Evolutionary conservation across 2,113 vertebrate genomes (phyloP), one percentile per base, ranked within the genome.

Genomic region (Melanostigma gelatinosum): DNA sequence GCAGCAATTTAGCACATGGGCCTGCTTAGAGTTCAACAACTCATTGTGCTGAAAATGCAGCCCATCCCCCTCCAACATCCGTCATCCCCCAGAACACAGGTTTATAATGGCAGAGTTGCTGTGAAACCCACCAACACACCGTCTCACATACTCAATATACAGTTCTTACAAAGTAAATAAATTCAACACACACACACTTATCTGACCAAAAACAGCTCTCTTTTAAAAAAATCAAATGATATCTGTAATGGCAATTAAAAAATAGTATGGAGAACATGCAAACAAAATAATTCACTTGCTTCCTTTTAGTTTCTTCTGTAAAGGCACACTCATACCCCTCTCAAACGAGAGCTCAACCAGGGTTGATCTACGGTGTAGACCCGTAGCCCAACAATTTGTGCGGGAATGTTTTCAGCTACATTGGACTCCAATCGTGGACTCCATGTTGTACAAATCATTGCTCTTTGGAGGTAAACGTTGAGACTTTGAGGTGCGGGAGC

Each of bases 1-100:
- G 72, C 77, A 72, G 68, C 67, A 20, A 36, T 44, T 61, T 20
- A 64, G 36, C 60, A 61, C 42, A 69, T 32, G 44, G n/a, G 16
- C 55, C 66, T 61, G 44, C 24, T 15, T 50, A 38, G 13, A 60
- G 64, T 46, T 4, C 2, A 55, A 48, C 29, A 60, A 24, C 20
- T 75, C 15, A 64, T 20, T 34, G 1, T 67, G 27, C 8, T n/a
- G 4, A n/a, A 60, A 55, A 65, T 24, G 16, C 34, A 42, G 8
- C n/a, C 34, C 18, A n/a, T 32, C 48, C n/a, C 15, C 27, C 42
- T 48, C 15, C 29, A 40, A 42, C 48, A 24, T 27, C 40, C 2
- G 11, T 44, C 70, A 72, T 58, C 36, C 1, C 9, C 8, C n/a
- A 57, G 8, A 27, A 60, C 24, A 44, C 24, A 29, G n/a, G 18